Percentiles rank a stretch among this genome's conserved stretches.
These are phyloP conservation scores for Megalurothrips usitatus DNA, from an alignment of 2,888 invertebrate species.

Conservation along the genomic window DNA sequence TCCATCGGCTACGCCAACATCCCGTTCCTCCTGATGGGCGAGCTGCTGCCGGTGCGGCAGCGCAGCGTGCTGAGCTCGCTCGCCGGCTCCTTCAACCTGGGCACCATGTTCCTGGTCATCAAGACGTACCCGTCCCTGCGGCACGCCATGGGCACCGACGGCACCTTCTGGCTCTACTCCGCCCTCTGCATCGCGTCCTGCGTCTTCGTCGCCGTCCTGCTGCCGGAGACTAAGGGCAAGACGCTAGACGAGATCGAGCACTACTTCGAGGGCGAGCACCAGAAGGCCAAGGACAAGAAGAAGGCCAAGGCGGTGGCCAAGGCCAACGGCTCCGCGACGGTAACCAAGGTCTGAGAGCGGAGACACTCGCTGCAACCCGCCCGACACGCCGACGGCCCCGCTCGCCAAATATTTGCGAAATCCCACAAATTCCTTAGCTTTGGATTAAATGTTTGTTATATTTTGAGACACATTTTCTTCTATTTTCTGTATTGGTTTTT, in stretches of 20 bases:
- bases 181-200: slow-evolving; percentile 52
- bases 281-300: background rate
- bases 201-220: slow-evolving; percentile 52
- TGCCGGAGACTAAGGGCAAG: slow-evolving; percentile 68
- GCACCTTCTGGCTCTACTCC: slow-evolving; percentile 56
- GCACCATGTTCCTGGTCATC: slow-evolving; percentile 56
- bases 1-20: slow-evolving; percentile 60
- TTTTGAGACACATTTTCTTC: too few relatives aligned
- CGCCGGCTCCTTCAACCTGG: slow-evolving; percentile 54
- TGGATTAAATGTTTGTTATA: too few relatives aligned
- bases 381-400: too few relatives aligned
- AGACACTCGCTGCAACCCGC: slow-evolving; percentile 12
- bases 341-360: background rate
- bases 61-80: slow-evolving; percentile 54
- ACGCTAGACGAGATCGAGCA: slow-evolving; percentile 59
- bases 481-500: too few relatives aligned
- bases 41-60: slow-evolving; percentile 56
- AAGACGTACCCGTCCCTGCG: slow-evolving; percentile 50
- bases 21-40: slow-evolving; percentile 59
- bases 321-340: background rate
- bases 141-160: slow-evolving; percentile 51
- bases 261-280: slow-evolving; percentile 16
- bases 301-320: background rate
- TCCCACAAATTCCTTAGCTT: too few relatives aligned
- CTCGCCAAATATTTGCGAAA: too few relatives aligned